These are phyloP conservation scores for Fregetta grallaria DNA, from an alignment of 2,113 vertebrate genomes.

Conservation along the genomic window DNA sequence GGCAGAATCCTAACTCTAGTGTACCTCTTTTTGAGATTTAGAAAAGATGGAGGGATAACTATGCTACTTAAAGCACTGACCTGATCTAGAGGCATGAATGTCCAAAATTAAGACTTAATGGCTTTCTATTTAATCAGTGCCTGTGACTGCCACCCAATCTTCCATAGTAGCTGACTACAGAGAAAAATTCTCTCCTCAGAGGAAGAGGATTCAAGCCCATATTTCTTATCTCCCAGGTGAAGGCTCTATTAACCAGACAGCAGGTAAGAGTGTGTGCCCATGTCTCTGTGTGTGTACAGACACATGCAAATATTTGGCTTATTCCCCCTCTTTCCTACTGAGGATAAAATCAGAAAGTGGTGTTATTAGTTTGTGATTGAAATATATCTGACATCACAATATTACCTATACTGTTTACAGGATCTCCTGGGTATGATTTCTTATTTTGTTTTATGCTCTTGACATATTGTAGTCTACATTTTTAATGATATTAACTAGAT, in stretches of 20 bases:
- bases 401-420: not conserved
- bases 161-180: not conserved
- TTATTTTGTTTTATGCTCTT: not conserved
- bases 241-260: not conserved
- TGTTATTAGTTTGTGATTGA: not conserved
- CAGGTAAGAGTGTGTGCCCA: not conserved
- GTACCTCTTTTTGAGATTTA: not conserved
- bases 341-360: not conserved
- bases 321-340: not conserved
- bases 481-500: not conserved
- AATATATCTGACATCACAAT: not conserved
- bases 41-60: not conserved
- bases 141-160: fast-evolving
- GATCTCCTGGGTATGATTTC: not conserved
- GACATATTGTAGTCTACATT: not conserved
- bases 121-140: not conserved
- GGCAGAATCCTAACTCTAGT: not conserved
- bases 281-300: not conserved
- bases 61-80: not conserved
- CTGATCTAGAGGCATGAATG: not conserved
- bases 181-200: not conserved
- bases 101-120: not conserved
- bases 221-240: not conserved
- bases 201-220: not conserved
- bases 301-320: not conserved